Conservation (phyloP, 37 sponge, comb jelly and placozoan genomes). For the Cladorhizidae sp. region DNA sequence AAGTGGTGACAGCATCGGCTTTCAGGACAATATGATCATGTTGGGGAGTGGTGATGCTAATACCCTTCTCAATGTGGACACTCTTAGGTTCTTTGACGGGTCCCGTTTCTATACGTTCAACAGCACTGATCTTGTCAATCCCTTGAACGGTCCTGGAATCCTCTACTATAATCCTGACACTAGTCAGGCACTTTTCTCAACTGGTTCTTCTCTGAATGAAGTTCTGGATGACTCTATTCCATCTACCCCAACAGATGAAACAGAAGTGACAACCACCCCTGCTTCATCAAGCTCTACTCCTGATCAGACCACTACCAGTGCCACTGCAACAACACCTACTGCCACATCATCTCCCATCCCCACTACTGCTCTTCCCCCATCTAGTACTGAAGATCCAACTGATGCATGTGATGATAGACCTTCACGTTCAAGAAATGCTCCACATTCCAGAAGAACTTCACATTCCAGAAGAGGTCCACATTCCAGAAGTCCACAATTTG, state of each 20-base stretch:
- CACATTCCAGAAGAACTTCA: too few relatives aligned
- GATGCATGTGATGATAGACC: too few relatives aligned
- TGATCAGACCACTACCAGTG: not conserved
- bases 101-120: constrained; percentile 18
- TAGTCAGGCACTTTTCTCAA: not conserved
- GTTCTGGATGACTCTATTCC: too few relatives aligned
- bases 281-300: not conserved
- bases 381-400: too few relatives aligned
- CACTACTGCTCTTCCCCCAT: too few relatives aligned
- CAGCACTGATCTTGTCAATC: not conserved
- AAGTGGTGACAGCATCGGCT: not conserved
- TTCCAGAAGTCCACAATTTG: too few relatives aligned
- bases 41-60: not conserved
- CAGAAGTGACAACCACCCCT: not conserved
- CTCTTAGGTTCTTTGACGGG: constrained; percentile 7
- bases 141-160: not conserved
- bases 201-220: not conserved
- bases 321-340: not conserved
- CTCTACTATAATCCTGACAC: not conserved
- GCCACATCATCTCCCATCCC: not conserved
- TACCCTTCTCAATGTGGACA: not conserved
- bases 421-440: too few relatives aligned
- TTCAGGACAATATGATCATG: not conserved
- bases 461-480: too few relatives aligned
- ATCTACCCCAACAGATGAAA: too few relatives aligned